Percentiles rank a stretch among this genome's conserved stretches.
Conservation (phyloP, 2,888 invertebrate species). For the Stomorhina lunata region DNA sequence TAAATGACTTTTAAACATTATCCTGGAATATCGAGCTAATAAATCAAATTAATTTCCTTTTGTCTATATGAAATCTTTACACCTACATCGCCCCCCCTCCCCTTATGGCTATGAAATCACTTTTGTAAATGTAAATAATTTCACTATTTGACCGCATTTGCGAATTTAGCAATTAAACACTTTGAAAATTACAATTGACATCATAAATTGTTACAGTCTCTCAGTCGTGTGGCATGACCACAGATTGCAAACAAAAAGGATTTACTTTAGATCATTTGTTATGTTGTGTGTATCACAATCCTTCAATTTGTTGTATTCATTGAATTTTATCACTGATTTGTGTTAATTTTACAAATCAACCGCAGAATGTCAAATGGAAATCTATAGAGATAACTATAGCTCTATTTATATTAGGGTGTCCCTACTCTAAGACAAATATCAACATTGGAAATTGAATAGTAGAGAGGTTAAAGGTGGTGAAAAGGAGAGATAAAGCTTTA, state of each 20-base stretch:
- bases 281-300: neutral
- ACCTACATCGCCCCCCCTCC: too few relatives aligned
- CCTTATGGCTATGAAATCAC: too few relatives aligned
- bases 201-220: slow-evolving; percentile 40
- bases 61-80: too few relatives aligned
- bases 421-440: neutral
- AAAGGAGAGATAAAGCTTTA: too few relatives aligned
- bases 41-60: slow-evolving; percentile 25
- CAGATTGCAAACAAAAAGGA: slow-evolving; percentile 35
- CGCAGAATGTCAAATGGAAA: slow-evolving; percentile 33
- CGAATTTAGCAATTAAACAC: slow-evolving; percentile 56
- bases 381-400: neutral
- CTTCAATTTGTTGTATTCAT: slow-evolving; percentile 34
- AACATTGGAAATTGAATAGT: too few relatives aligned
- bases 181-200: slow-evolving; percentile 46
- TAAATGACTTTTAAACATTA: too few relatives aligned
- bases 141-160: slow-evolving; percentile 53
- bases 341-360: slow-evolving; percentile 46
- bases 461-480: too few relatives aligned
- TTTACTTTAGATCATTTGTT: too few relatives aligned
- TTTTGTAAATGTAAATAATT: slow-evolving; percentile 23
- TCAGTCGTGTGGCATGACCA: too few relatives aligned
- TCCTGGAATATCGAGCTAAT: too few relatives aligned
- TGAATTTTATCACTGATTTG: slow-evolving; percentile 23
- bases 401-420: too few relatives aligned